Evolutionary conservation across 2,113 vertebrate genomes (phyloP), one percentile per base, ranked within the genome.

Genomic region (Eretmochelys imbricata): DNA sequence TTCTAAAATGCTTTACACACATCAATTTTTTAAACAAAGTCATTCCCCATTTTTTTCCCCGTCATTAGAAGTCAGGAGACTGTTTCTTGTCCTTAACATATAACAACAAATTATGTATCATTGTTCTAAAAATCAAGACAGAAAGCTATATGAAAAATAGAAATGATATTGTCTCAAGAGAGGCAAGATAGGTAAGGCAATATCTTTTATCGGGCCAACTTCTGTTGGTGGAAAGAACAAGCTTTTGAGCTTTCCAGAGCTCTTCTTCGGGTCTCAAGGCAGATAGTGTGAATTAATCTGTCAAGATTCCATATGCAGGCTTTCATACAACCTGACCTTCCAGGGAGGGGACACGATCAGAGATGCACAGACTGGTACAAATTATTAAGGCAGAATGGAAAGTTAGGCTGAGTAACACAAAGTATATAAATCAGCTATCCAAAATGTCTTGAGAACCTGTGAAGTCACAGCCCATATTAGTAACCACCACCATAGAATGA

Each of bases 101-200:
- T 82, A 94, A 51, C 62, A 35, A 80, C 3, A 2, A 80, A 12
- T 84, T 38, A 17, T 1, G 2, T 4, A 53, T 8, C 42, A 4
- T 22, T 84, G 3, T 62, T 93, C 35, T 83, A 87, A 94, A 94
- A 90, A 82, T 79, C 20, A 89, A 48, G 46, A 80, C 7, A 91
- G 19, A 92, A 72, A 72, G 57, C 22, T 85, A 53, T 42, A 80
- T 29, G 72, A 76, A 14, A 83, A 85, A 49, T 35, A 17, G 12
- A 91, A 90, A 82, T 62, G 0, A 1, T 76, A 49, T 57, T 51
- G 19, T 65, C 54, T 88, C 29, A 42, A 69, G 31, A 69, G 17
- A 38, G 4, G 16, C 31, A 65, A 69, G 35, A 69, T 20, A 69
- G 17, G 65, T 69, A 8, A n/a, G 17, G 17, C 7, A 38, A 38